These are phyloP conservation scores for Manis crassicaudata DNA, from an alignment of 2,797 vertebrate species.

Conservation along the genomic window DNA sequence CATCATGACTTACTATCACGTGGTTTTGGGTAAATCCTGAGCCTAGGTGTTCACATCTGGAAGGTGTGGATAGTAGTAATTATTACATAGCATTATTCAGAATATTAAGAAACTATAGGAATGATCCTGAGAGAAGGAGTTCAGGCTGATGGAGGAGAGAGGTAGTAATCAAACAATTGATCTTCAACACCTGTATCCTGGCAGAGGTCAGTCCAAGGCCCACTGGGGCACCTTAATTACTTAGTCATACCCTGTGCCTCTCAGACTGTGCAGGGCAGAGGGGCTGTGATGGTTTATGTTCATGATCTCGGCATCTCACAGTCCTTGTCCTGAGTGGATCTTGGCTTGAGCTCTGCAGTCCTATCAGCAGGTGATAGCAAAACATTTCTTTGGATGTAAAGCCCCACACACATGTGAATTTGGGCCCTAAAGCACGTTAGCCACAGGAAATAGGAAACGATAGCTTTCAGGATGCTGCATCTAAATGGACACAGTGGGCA, in stretches of 20 bases:
- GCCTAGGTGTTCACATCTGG: neutral
- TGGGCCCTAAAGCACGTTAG: neutral
- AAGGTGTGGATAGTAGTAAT: neutral
- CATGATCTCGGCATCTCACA: neutral
- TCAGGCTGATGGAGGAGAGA: neutral
- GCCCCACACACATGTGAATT: neutral
- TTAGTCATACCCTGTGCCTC: neutral
- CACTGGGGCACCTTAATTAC: no score
- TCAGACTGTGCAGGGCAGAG: neutral
- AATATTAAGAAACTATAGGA: neutral
- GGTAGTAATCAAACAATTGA: neutral
- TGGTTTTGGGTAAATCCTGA: neutral
- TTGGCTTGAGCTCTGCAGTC: neutral
- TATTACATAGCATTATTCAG: neutral
- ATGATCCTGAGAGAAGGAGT: neutral
- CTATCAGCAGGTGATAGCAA: neutral
- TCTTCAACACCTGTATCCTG: neutral
- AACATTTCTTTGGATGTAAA: neutral
- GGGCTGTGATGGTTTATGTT: no score
- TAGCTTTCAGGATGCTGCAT: slow-evolving; percentile 78
- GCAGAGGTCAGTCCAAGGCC: neutral
- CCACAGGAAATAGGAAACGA: slow-evolving; percentile 71
- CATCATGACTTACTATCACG: neutral
- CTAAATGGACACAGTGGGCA: slow-evolving; percentile 78
- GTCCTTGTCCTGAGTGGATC: neutral